phyloP scores from a whole-genome alignment of 1,140 invertebrate species.

The Laupala kohalensis region DNA sequence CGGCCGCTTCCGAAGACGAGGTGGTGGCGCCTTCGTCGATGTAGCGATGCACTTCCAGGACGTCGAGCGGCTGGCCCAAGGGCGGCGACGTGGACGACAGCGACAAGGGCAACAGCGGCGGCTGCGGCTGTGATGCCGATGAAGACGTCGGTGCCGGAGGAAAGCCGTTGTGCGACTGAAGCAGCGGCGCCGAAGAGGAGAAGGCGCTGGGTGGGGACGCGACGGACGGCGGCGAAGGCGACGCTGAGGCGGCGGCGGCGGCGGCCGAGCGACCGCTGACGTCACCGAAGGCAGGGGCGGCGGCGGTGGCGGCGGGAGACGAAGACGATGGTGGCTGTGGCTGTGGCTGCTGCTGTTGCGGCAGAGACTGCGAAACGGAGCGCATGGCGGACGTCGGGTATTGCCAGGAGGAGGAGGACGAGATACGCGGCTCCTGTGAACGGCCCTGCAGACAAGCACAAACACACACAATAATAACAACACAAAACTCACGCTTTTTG shows the following conservation, averaged over 20 bases:
- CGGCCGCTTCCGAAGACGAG: no score
- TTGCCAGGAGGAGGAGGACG: not conserved
- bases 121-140: not conserved
- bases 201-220: not conserved
- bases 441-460: not conserved
- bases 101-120: not conserved
- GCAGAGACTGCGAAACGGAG: no score
- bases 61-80: constrained; percentile 3
- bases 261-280: constrained; percentile 20
- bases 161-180: constrained; percentile 10
- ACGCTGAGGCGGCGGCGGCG: constrained; percentile 18
- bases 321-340: not conserved
- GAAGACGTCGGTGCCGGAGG: not conserved
- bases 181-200: not conserved
- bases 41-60: constrained; percentile 14
- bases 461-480: no score
- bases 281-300: constrained; percentile 7
- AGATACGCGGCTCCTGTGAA: not conserved
- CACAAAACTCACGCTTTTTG: no score
- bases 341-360: not conserved
- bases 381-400: not conserved
- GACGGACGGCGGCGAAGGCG: not conserved
- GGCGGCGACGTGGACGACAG: not conserved
- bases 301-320: no score
- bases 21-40: constrained; percentile 32